phyloP scores from a whole-genome alignment of 2,888 invertebrate species.

The Timandra comae region DNA sequence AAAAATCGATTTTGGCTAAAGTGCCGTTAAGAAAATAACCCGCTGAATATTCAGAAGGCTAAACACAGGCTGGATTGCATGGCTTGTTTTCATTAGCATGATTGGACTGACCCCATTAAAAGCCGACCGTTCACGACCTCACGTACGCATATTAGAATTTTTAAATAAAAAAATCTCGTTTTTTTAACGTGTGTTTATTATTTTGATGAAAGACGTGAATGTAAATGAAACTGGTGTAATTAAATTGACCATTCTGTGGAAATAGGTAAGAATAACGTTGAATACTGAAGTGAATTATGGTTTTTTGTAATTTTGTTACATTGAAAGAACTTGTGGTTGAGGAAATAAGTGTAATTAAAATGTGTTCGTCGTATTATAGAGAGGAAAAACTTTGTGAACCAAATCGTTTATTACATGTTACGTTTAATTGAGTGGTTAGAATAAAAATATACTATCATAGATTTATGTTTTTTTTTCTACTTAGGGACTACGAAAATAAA shows the following conservation, averaged over 20 bases:
- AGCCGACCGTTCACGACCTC: constrained; percentile 33
- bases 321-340: too few species aligned
- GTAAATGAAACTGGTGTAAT: constrained; percentile 5
- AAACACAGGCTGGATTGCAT: constrained; percentile 54
- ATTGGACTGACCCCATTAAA: constrained; percentile 68
- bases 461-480: too few species aligned
- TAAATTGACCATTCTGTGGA: too few species aligned
- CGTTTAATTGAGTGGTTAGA: too few species aligned
- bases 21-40: constrained; percentile 65
- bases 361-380: too few species aligned
- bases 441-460: too few species aligned
- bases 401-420: too few species aligned
- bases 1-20: constrained; percentile 49
- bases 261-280: too few species aligned
- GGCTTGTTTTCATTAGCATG: constrained; percentile 73
- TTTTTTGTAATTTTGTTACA: too few species aligned
- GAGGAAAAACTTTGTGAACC: too few species aligned
- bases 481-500: too few species aligned
- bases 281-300: constrained; percentile 4
- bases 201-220: constrained; percentile 10
- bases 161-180: constrained; percentile 24
- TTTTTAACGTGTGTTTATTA: constrained; percentile 5
- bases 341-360: too few species aligned
- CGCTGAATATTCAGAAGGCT: constrained; percentile 64
- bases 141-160: constrained; percentile 29